Conservation (phyloP, 2,888 invertebrate genomes). For the Stictocephala bisonia region DNA sequence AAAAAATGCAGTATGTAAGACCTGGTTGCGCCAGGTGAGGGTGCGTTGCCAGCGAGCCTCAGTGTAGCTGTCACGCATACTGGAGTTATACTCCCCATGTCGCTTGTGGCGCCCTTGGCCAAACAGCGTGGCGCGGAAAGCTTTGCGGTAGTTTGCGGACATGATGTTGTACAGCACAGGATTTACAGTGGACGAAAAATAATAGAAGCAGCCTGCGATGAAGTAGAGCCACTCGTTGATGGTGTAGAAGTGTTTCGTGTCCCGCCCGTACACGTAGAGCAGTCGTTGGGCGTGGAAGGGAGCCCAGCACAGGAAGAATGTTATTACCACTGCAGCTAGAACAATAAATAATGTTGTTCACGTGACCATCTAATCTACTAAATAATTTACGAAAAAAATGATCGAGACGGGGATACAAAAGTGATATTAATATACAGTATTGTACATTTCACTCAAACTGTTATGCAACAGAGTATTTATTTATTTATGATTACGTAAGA, state of each 20-base stretch:
- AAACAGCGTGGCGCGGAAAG: conserved; percentile 52
- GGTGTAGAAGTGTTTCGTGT: conserved; percentile 71
- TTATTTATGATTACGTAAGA: no score
- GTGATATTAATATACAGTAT: no score
- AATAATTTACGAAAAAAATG: no score
- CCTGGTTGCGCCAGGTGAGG: conserved; percentile 42
- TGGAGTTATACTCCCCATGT: conserved; percentile 64
- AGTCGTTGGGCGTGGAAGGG: conserved; percentile 95
- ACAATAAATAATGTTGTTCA: conserved; percentile 52
- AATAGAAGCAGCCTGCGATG: conserved; percentile 84
- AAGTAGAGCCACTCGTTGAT: conserved; percentile 85
- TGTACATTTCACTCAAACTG: no score
- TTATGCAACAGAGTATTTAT: no score
- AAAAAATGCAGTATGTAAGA: no score
- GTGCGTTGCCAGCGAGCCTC: conserved; percentile 56
- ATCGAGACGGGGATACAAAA: no score
- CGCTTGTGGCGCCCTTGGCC: background rate
- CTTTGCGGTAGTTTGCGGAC: conserved; percentile 77
- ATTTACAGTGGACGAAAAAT: conserved; percentile 84
- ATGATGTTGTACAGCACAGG: conserved; percentile 89
- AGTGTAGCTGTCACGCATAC: conserved; percentile 72
- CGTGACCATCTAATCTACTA: no score
- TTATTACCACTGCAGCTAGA: conserved; percentile 91
- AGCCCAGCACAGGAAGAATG: conserved; percentile 96
- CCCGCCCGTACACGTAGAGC: conserved; percentile 79